Evolutionary conservation across 2,113 vertebrate species (phyloP), one percentile per base, ranked within the genome.

Genomic region (Rallus limicola): DNA sequence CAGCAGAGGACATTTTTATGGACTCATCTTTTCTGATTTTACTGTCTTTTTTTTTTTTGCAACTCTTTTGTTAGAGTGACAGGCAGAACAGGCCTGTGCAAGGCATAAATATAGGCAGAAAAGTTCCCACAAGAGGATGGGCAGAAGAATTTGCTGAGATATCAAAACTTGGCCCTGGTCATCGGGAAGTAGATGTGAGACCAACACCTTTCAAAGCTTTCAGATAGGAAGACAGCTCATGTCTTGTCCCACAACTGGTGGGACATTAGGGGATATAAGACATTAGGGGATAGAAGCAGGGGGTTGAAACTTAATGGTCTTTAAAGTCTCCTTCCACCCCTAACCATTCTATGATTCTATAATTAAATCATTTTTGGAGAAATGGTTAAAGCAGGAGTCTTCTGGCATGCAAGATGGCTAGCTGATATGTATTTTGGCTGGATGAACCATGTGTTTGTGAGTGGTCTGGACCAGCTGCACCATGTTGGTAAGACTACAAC

Each of bases 191-290:
- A 74, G 29, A 65, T 88, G 82, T 77, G 91, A 94, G 56, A 94
- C 59, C 92, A 94, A 81, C 92, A 92, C 94, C 92, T 95, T 92
- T 62, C 60, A 74, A 67, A 83, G 80, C 63, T 80, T 69, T 81
- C 44, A 34, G 55, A 74, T 48, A 92, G 76, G 76, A 93, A 69
- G 59, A 58, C 19, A 44, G 74, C 75, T 95, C 4, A 0, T 53
- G 92, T 87, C 90, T 93, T 76, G 62, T 68, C 74, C 82, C 62
- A 59, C 42, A 94, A 17, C 23, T 79, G 77, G 23, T 84, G 3
- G 2, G 56, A 63, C 13, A 8, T 4, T 7, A 36, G 16, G 18
- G 46, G n/a, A 64, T 78, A n/a, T n/a, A 67, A 77, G 46, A 10
- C 21, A 19, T 48, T 48, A 48, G 42, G 16, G 42, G 42, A 44